Evolutionary conservation across 1,140 invertebrate species (phyloP), one percentile per base, ranked within the genome.

Genomic region (Meloidogyne hapla): DNA sequence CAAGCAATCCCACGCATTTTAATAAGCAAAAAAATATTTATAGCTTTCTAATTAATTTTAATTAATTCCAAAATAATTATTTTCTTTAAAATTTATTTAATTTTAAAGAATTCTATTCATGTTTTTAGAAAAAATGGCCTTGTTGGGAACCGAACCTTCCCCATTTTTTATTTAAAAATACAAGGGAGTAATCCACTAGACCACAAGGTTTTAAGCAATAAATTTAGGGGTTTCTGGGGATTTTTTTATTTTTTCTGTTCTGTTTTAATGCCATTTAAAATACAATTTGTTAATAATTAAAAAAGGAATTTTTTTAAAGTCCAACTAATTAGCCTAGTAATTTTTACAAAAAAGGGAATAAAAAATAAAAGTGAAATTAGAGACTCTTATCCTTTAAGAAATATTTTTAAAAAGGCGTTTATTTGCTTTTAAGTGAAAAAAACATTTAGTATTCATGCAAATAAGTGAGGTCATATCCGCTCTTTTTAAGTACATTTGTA

Each of bases 1-100:
- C 33, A 33, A 56, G 48, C 48, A n/a, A 33, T 33, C 48, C 4
- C 18, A n/a, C 18, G 18, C 48, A n/a, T 56, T 56, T 56, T 56
- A 45, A 5, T 56, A n/a, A 56, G 15, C 4, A 56, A 56, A 13
- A n/a, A 6, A 56, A n/a, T 56, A n/a, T 56, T 48, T 56, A 8
- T 45, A n/a, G 48, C 48, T 56, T 56, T n/a, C 48, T 5, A 25
- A 66, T 13, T 33, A 66, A 1, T 76, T 25, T 63, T 73, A 74
- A 33, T 72, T 48, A 61, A 26, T 13, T 76, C 33, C n/a, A 23
- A 72, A 33, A 33, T 33, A 33, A 33, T 33, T 33, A 33, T 5
- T 3, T 33, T 33, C 3, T 33, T 33, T 8, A 33, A 33, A 33
- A 33, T 5, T 33, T 3, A 3, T 5, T 33, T 33, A 33, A 33